Evolutionary conservation across 2,113 vertebrate species (phyloP), one percentile per base, ranked within the genome.

Genomic region (Acanthochromis polyacanthus): DNA sequence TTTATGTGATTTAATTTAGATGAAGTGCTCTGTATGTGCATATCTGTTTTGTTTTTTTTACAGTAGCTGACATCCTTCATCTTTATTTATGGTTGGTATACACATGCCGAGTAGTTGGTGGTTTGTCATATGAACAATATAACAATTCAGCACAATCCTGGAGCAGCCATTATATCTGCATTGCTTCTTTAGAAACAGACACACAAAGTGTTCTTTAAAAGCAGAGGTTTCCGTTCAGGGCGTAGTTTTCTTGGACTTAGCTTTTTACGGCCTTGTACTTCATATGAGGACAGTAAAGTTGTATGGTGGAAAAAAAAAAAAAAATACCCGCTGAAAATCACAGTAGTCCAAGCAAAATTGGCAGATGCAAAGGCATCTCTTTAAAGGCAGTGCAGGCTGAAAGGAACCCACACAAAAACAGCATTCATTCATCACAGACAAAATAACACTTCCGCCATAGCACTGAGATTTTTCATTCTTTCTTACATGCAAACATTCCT

Each of bases 341-440:
- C 51, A 73, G 51, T 66, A 43, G 10, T 75, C 57, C 28, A 7
- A 1, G 22, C 48, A 38, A 22, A 76, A 75, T 48, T 80, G 72
- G 25, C 51, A 67, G 25, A 68, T 78, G 45, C 32, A 58, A 55
- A 79, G 30, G 53, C 59, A 15, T 22, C 65, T 73, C 3, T 43
- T 20, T 51, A 72, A 83, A 74, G 59, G 65, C 56, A 59, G 48
- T 8, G 10, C 40, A 9, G 28, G 50, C 57, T 74, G 56, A 52
- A 76, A 85, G 52, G 61, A 70, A 56, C 52, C 57, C 32, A 85
- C 52, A 84, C 45, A 72, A 61, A 68, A 75, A 75, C 74, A 62
- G 61, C 55, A 15, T 74, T 63, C 65, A 52, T 76, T 78, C 64
- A 83, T 86, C 79, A 57, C 70, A 66, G 50, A 43, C 63, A 46